A percentile compares a stretch with the other conserved stretches of the same genome.
Evolutionary conservation across 2,888 invertebrate species (phyloP).

Genomic region (Megalurothrips usitatus): DNA sequence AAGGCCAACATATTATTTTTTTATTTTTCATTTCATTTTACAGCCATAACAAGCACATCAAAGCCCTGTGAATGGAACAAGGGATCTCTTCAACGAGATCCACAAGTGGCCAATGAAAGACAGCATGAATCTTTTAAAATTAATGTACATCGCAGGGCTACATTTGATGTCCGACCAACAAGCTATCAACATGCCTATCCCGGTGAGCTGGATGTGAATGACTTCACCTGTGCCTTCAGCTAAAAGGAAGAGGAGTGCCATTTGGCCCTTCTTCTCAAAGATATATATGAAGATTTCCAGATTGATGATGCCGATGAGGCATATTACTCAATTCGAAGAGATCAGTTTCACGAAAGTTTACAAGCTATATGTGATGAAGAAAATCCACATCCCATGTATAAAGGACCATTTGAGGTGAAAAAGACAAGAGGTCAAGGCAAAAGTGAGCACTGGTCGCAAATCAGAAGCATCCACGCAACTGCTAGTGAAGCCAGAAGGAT

Average conservation of each 20-base stretch:
- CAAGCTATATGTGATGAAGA: not conserved
- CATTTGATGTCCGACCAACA: not conserved
- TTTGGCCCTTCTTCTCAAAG: not conserved
- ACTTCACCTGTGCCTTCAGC: not conserved
- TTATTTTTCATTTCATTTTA: not conserved
- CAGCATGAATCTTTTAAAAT: not conserved
- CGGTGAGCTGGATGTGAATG: not conserved
- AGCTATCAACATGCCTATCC: not conserved
- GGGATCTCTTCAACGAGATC: not conserved
- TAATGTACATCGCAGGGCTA: not conserved
- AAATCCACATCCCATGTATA: not conserved
- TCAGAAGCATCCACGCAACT: not conserved
- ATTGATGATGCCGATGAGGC: not conserved
- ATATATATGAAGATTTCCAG: not conserved
- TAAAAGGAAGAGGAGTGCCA: not conserved
- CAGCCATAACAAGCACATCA: not conserved
- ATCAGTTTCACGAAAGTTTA: not conserved
- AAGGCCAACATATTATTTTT: no score
- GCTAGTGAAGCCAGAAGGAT: not conserved
- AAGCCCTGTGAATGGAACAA: not conserved
- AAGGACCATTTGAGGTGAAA: not conserved
- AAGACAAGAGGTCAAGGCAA: not conserved
- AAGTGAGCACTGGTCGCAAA: not conserved
- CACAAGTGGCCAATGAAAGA: not conserved
- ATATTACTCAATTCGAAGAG: not conserved